A percentile compares a stretch with the other conserved stretches of the same genome.
These are phyloP conservation scores for Siphonodentalium dalli DNA, from an alignment of 2,888 invertebrate species.

Conservation along the genomic window DNA sequence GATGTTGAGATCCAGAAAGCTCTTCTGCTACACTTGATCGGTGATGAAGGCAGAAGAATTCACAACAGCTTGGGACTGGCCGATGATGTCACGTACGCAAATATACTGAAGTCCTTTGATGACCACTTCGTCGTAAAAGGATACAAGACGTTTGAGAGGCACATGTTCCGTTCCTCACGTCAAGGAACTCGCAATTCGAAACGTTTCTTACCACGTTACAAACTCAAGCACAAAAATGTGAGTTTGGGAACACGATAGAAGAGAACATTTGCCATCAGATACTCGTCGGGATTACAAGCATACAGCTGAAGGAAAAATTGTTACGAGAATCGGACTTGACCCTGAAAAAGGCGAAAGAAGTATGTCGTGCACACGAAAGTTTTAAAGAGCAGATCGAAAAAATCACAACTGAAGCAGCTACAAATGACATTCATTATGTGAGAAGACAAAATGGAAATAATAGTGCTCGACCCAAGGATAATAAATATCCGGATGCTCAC, in stretches of 20 bases:
- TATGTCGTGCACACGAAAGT: not conserved
- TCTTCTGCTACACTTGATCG: too few relatives aligned
- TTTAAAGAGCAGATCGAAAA: not conserved
- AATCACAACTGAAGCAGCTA: not conserved
- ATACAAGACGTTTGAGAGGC: not conserved
- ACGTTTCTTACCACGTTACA: not conserved
- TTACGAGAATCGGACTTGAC: not conserved
- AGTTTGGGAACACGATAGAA: not conserved
- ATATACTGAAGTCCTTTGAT: too few relatives aligned
- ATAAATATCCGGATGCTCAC: too few relatives aligned
- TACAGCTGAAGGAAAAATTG: not conserved
- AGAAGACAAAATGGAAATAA: too few relatives aligned
- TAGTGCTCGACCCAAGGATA: too few relatives aligned
- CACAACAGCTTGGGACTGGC: too few relatives aligned
- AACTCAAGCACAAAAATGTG: not conserved
- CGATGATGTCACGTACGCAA: too few relatives aligned
- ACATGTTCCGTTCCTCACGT: not conserved
- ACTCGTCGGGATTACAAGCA: not conserved
- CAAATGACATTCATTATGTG: too few relatives aligned
- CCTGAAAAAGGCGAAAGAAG: not conserved
- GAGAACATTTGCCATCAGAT: not conserved
- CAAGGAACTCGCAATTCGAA: not conserved
- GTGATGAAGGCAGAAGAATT: too few relatives aligned
- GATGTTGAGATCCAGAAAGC: too few relatives aligned
- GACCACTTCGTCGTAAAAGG: too few relatives aligned